These are phyloP conservation scores for Hippolais icterina DNA, from an alignment of 2,113 vertebrate species.

Conservation along the genomic window DNA sequence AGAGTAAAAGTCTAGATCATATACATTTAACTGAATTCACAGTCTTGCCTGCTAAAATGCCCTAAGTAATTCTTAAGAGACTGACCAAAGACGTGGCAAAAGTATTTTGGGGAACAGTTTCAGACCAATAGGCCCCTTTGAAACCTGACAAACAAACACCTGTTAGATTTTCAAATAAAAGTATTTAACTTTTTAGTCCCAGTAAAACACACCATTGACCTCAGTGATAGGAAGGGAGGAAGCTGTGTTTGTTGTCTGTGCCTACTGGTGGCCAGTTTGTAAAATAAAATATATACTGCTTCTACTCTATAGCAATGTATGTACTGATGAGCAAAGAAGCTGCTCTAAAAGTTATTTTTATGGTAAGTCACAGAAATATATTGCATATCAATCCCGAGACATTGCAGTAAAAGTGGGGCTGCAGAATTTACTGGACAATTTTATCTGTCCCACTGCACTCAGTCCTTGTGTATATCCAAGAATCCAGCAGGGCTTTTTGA, in stretches of 20 bases:
- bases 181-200: neutral
- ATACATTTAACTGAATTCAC: neutral
- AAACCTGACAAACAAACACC: neutral
- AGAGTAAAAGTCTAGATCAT: neutral
- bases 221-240: neutral
- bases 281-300: neutral
- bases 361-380: neutral
- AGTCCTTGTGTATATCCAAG: neutral
- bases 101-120: neutral
- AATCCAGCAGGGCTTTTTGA: neutral
- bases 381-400: neutral
- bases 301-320: neutral
- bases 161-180: neutral
- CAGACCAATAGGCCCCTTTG: neutral
- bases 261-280: neutral
- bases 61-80: neutral
- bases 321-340: neutral
- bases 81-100: neutral
- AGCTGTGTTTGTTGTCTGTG: neutral
- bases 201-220: neutral
- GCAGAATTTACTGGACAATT: neutral
- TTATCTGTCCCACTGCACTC: neutral
- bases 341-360: neutral
- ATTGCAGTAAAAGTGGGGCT: neutral
- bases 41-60: neutral